Conservation (phyloP, 2,113 vertebrate species). For the Antechinus flavipes region DNA sequence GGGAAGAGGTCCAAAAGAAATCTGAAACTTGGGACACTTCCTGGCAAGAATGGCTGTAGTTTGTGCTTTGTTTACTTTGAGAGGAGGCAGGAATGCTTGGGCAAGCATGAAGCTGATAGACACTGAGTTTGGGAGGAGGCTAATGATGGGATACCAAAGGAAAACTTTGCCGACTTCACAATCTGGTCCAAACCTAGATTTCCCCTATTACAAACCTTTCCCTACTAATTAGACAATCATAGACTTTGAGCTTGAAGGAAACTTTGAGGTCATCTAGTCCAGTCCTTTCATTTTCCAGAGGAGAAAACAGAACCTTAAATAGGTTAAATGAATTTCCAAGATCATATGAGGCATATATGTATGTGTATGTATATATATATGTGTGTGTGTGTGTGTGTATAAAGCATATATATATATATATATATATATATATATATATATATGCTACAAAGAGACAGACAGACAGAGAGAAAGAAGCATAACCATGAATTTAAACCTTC, state of each 20-base stretch:
- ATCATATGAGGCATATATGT: neutral
- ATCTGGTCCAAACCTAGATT: neutral
- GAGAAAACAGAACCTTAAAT: neutral
- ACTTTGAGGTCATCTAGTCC: neutral
- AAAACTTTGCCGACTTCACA: neutral
- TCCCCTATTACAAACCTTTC: neutral
- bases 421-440: too few relatives aligned
- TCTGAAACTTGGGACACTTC: neutral
- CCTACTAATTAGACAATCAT: neutral
- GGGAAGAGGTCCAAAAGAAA: neutral
- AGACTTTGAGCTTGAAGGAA: neutral
- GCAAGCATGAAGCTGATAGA: neutral
- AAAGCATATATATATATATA: too few relatives aligned
- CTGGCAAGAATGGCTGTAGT: neutral
- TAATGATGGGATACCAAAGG: neutral
- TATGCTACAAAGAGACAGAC: too few relatives aligned
- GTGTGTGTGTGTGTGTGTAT: too few relatives aligned
- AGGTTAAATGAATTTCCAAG: neutral
- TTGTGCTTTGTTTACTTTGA: neutral
- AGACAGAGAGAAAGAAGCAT: neutral
- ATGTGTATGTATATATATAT: too few relatives aligned
- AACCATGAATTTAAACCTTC: neutral
- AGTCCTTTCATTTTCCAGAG: neutral
- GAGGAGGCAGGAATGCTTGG: neutral
- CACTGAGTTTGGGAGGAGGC: neutral